A percentile compares a stretch with the other conserved stretches of the same genome.
phyloP scores from a whole-genome alignment of 2,113 vertebrate genomes.

The Urocynchramus pylzowi region DNA sequence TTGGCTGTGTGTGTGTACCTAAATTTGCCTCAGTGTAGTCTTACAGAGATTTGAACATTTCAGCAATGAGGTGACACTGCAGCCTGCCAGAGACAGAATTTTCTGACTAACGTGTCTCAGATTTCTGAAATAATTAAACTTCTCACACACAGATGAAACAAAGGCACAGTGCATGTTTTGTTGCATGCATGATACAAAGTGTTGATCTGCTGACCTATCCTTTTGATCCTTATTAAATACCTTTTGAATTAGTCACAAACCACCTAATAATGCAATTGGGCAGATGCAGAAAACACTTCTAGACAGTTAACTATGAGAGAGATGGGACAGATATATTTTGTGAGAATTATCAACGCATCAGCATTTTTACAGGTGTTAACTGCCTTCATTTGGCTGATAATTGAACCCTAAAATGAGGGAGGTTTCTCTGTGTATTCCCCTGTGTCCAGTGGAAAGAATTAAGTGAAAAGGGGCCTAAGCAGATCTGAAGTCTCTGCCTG shows the following conservation, averaged over 20 bases:
- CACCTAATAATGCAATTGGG: not conserved
- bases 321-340: not conserved
- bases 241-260: not conserved
- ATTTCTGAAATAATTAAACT: not conserved
- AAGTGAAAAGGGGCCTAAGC: not conserved
- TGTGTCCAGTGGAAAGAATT: not conserved
- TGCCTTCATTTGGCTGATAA: not conserved
- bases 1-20: not conserved
- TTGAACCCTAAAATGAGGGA: not conserved
- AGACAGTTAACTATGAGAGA: not conserved
- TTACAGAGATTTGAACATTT: not conserved
- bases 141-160: not conserved
- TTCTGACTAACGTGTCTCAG: not conserved
- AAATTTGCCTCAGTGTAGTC: not conserved
- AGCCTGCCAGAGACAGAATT: not conserved
- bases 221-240: not conserved
- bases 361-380: not conserved
- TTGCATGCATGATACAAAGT: not conserved
- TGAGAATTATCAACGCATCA: not conserved
- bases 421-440: not conserved
- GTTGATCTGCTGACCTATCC: not conserved
- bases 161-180: fast-evolving
- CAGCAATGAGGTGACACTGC: not conserved
- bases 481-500: not conserved
- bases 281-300: not conserved